phyloP scores from a whole-genome alignment of 1,140 invertebrate genomes.

The Brachionus asplanchnoidis region DNA sequence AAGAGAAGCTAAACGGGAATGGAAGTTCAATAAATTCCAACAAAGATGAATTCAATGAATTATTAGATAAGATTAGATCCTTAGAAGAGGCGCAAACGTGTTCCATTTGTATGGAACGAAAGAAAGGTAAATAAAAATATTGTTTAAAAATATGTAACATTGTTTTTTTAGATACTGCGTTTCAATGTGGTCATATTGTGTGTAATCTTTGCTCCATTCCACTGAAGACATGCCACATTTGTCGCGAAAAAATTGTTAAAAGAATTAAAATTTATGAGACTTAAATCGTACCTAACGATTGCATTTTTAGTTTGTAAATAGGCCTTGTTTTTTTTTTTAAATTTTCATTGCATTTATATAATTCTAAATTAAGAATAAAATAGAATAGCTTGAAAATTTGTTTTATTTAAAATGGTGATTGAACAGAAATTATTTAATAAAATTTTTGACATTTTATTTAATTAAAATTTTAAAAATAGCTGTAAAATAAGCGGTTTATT shows the following conservation, averaged over 20 bases:
- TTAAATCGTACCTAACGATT: not conserved
- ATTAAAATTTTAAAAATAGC: too few species aligned
- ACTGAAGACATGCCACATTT: constrained; percentile 82
- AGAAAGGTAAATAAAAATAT: constrained; percentile 52
- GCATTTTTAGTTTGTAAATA: not conserved
- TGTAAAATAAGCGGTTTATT: too few species aligned
- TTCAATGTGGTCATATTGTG: constrained; percentile 80
- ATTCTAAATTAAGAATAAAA: not conserved
- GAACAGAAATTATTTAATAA: too few species aligned
- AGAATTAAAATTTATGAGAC: constrained; percentile 70
- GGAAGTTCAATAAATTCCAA: not conserved
- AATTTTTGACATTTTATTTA: too few species aligned
- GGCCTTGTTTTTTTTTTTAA: not conserved
- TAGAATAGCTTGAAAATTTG: too few species aligned
- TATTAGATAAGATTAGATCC: constrained; percentile 68
- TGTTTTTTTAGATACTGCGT: constrained; percentile 67
- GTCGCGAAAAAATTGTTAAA: constrained; percentile 78
- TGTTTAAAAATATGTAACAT: not conserved
- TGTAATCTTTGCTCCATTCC: constrained; percentile 76
- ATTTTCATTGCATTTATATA: not conserved
- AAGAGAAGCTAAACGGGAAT: not conserved
- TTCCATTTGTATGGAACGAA: constrained; percentile 63
- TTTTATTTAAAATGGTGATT: too few species aligned
- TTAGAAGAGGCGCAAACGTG: constrained; percentile 78
- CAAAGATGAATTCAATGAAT: constrained; percentile 1